Evolutionary conservation across 2,113 vertebrate species (phyloP).

Genomic region (Pseudopipra pipra): DNA sequence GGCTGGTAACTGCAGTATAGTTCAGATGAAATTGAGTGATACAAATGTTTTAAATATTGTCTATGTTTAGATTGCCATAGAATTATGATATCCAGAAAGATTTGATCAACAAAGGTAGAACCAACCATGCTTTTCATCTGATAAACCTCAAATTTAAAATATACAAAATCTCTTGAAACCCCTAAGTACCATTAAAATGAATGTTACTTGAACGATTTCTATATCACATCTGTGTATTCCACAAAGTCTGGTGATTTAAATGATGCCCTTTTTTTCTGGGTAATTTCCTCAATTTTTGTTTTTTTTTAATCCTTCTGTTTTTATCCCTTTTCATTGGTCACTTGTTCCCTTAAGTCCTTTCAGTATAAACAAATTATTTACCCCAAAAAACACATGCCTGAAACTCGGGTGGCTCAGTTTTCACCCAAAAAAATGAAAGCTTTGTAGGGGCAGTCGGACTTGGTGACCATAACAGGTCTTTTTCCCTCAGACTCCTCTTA

Average conservation of each 20-base stretch:
- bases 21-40: neutral
- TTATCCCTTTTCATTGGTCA: neutral
- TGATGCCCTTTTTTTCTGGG: accelerated
- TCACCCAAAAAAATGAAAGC: neutral
- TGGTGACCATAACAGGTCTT: neutral
- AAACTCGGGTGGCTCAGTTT: neutral
- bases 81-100: neutral
- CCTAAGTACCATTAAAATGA: neutral
- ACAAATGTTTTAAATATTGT: neutral
- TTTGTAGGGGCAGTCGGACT: neutral
- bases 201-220: neutral
- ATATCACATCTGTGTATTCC: neutral
- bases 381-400: neutral
- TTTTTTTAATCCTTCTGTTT: neutral
- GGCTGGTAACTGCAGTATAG: neutral
- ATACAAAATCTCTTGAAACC: neutral
- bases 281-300: neutral
- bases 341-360: neutral
- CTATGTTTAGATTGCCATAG: neutral
- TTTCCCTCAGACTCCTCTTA: neutral
- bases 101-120: neutral
- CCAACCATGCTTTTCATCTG: neutral
- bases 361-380: neutral
- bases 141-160: neutral
- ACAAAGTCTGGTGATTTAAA: neutral